These are phyloP conservation scores for Lophius piscatorius DNA, from an alignment of 2,113 vertebrate species.

Conservation along the genomic window DNA sequence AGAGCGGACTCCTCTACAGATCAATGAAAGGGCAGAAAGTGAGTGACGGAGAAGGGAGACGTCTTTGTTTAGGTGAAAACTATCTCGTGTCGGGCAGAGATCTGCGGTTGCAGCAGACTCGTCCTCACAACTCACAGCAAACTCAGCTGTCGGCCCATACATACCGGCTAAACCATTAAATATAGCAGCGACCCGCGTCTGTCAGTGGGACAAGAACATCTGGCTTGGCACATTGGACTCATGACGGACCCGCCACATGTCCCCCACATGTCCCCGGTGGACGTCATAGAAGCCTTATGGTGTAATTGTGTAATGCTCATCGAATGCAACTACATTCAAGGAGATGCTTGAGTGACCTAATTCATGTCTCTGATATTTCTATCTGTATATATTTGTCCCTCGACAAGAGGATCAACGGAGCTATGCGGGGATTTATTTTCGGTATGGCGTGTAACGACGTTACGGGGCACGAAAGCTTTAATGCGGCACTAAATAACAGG, in stretches of 20 bases:
- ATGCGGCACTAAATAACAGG: slow-evolving; percentile 75
- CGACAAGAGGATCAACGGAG: slow-evolving; percentile 38
- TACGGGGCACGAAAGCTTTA: slow-evolving; percentile 67
- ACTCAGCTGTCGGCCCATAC: slow-evolving; percentile 51
- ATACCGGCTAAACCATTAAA: slow-evolving; percentile 35
- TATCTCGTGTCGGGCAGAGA: slow-evolving; percentile 18
- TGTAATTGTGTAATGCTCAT: too few species aligned
- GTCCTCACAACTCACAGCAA: slow-evolving; percentile 11
- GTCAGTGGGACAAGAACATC: slow-evolving; percentile 28
- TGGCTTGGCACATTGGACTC: slow-evolving; percentile 35
- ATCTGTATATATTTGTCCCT: slow-evolving; percentile 60
- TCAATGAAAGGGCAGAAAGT: too few species aligned
- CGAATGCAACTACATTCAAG: too few species aligned
- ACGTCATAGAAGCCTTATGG: not conserved
- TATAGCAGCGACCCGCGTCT: slow-evolving; percentile 34
- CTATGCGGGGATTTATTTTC: slow-evolving; percentile 64
- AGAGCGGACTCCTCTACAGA: too few species aligned
- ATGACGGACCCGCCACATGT: slow-evolving; percentile 37
- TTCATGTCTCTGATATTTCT: slow-evolving; percentile 9
- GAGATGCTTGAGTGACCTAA: slow-evolving; percentile 1
- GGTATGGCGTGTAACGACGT: slow-evolving; percentile 71
- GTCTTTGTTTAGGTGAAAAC: slow-evolving; percentile 18
- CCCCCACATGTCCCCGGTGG: slow-evolving; percentile 23
- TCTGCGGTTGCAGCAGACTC: slow-evolving; percentile 16
- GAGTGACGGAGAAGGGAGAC: too few species aligned